phyloP scores from a whole-genome alignment of 2,888 invertebrate genomes.

The Acrobasis consociella region DNA sequence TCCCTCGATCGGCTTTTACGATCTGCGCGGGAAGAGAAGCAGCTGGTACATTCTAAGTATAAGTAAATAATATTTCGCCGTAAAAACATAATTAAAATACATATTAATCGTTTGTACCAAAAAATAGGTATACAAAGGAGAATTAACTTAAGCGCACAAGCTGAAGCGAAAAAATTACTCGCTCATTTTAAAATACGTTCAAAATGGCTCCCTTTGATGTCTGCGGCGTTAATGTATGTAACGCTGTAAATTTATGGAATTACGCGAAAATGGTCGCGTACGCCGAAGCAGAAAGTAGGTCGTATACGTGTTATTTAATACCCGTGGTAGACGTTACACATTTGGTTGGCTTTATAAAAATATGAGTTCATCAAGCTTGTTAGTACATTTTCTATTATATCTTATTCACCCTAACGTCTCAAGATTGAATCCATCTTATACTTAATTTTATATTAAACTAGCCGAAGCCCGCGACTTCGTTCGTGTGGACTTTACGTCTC shows the following conservation, averaged over 20 bases:
- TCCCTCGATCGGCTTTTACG: too few relatives aligned
- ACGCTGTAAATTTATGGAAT: constrained; percentile 11
- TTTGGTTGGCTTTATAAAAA: neutral
- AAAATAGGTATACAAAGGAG: neutral
- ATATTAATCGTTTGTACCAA: too few relatives aligned
- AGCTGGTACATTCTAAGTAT: too few relatives aligned
- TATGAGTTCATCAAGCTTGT: neutral
- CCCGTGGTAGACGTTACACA: neutral
- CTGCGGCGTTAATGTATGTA: neutral
- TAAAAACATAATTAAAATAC: too few relatives aligned
- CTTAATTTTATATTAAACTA: too few relatives aligned
- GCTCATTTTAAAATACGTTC: neutral
- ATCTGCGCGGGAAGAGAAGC: too few relatives aligned
- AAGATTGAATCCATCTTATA: too few relatives aligned
- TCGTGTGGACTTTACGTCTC: too few relatives aligned
- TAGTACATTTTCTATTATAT: neutral
- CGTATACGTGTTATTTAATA: constrained; percentile 10
- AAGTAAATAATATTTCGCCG: too few relatives aligned
- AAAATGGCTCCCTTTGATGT: constrained; percentile 11
- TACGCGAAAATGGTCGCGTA: constrained; percentile 13
- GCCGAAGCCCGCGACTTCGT: too few relatives aligned
- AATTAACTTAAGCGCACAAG: neutral
- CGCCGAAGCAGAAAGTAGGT: constrained; percentile 11
- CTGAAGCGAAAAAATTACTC: neutral
- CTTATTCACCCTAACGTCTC: too few relatives aligned